Base-by-base conservation (phyloP, 2,888 invertebrate species). In the Eudasyphora cyanicolor region DNA sequence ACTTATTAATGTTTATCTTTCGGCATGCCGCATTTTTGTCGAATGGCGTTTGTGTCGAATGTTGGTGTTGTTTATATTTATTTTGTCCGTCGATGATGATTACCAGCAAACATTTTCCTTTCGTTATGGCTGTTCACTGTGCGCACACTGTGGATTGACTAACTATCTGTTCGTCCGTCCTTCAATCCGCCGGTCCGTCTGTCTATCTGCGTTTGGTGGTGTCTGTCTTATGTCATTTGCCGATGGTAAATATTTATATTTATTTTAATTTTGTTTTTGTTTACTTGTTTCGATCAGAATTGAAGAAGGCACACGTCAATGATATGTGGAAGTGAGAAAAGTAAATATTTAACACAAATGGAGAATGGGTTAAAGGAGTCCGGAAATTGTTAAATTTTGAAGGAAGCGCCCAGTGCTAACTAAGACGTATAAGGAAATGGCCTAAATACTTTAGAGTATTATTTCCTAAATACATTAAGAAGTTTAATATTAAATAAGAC, bases 1-100 rank as follows among this genome's bases (percentile, higher is more conserved):
- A 1, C 14, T 57, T 57, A 32, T 17, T 60, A 29, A 60, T 60
- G 32, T 60, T 60, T 60, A 60, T 60, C 29, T 60, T 60, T 29
- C n/a, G 29, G 60, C 19, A 60, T 24, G 32, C 60, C 60, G 60
- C 60, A 29, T n/a, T 60, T 24, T 29, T 60, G 62, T 78, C 35
- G 29, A 69, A 82, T 74, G 62, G 69, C 51, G 74, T 83, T 83
- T 77, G 79, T 70, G 79, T 82, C 42, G 76, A 79, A 54, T 71
- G 75, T 79, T 57, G 54, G 67, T 69, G 73, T n/a, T 49, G n/a
- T n/a, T n/a, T n/a, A 51, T 24, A 57, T 51, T 73, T 32, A 45
- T 64, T 45, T 49, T 19, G 42, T 70, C 71, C 29, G 17, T 49
- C 19, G 0, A 35, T 24, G 42, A 38, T 38, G 17, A 8, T 69